Conservation (phyloP, 2,797 vertebrate genomes). For the Smutsia gigantea region DNA sequence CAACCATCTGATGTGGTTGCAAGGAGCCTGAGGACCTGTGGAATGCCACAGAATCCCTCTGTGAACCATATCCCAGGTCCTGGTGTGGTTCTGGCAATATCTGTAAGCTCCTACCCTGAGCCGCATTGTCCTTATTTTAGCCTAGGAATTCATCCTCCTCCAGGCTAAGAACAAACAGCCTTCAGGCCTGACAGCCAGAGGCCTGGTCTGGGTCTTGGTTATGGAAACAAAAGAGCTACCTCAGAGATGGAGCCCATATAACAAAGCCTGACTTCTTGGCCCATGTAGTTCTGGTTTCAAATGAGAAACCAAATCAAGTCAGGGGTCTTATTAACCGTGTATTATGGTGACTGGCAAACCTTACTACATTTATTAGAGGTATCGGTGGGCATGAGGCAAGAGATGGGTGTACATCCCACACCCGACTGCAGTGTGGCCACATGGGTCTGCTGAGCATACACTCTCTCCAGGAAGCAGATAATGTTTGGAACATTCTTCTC, state of each 20-base stretch:
- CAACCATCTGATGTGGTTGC: background rate
- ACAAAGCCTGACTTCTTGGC: background rate
- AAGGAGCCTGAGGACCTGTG: background rate
- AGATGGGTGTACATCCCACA: background rate
- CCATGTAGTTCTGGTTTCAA: slow-evolving; percentile 14
- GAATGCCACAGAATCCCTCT: background rate
- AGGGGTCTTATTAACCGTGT: background rate
- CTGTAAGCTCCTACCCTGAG: background rate
- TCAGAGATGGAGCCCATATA: background rate
- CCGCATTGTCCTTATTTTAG: background rate
- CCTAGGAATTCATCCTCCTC: background rate
- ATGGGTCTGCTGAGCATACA: background rate
- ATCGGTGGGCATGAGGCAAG: background rate
- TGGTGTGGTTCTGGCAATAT: background rate
- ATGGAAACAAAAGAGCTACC: background rate
- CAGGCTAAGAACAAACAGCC: background rate
- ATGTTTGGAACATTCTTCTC: slow-evolving; percentile 20
- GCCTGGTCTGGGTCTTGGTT: slow-evolving; percentile 6
- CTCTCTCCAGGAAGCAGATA: slow-evolving; percentile 3
- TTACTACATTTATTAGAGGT: background rate
- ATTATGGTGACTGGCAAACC: background rate
- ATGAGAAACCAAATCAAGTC: background rate
- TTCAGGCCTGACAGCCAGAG: background rate
- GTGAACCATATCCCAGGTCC: background rate
- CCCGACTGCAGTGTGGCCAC: background rate